Evolutionary conservation across 2,888 invertebrate genomes (phyloP), one percentile per base, ranked within the genome.

Genomic region (Thecocarcelia acutangulata): DNA sequence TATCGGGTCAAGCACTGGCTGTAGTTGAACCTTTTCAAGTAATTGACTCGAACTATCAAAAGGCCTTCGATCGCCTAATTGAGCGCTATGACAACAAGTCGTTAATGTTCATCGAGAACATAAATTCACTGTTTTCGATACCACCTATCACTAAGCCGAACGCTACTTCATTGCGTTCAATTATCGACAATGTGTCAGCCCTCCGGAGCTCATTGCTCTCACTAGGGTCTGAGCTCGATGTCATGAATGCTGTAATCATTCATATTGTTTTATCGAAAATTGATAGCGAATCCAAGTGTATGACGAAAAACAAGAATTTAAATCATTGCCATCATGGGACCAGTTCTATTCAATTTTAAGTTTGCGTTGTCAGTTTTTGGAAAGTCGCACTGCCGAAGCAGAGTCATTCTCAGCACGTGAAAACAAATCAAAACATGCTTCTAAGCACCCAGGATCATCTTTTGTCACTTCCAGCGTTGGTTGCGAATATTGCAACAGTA

Each of bases 221-320:
- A 15, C 21, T 70, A 8, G 63, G 70, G 0, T 77, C 69, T 33
- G 40, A 54, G 13, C 33, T 28, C 2, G 54, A 75, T 44, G 17
- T 69, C 1, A 61, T 75, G 28, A 61, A 69, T n/a, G 75, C 66
- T 17, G 50, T 59, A 2, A 44, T 64, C 1, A 75, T 75, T 11
- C 59, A 59, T 19, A 59, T 68, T 44, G 48, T 68, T 15, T 44
- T 76, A 33, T 40, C 37, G 6, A 76, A 76, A 59, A 68, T 61
- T 52, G 59, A 75, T 52, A 17, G 28, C 37, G 21, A 69, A 11
- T 44, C 52, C 19, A 61, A 15, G 33, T 64, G 1, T 74, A 58
- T 11, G 56, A 74, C 9, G 56, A 74, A 56, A 58, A 74, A 42
- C 66, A 59, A 50, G 75, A 75, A 19, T 66, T 75, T 42, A 66